These are phyloP conservation scores for Lerista edwardsae DNA, from an alignment of 2,797 vertebrate genomes.

Conservation along the genomic window DNA sequence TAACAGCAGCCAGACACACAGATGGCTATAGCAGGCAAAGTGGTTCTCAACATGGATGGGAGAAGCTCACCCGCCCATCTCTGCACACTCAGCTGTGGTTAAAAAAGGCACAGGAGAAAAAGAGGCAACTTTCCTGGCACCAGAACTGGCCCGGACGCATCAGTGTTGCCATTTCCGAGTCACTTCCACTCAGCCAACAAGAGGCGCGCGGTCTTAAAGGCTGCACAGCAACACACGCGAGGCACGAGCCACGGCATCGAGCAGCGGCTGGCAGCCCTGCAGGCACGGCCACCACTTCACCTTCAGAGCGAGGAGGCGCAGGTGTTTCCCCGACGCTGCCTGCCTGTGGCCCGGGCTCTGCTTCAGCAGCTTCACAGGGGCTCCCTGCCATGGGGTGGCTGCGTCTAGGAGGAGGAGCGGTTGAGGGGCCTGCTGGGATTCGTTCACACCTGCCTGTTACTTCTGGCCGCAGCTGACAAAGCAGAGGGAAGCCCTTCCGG, in stretches of 20 bases:
- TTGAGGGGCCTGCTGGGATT: neutral
- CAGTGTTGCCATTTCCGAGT: no score
- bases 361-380: neutral
- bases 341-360: neutral
- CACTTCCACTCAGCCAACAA: neutral
- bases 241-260: no score
- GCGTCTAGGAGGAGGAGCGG: neutral
- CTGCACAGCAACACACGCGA: no score
- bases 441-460: neutral
- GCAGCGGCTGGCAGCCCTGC: no score
- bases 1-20: no score
- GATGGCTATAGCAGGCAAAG: neutral
- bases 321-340: fast-evolving
- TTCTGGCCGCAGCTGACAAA: neutral
- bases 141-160: neutral
- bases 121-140: neutral
- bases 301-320: neutral
- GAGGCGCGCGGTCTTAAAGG: no score
- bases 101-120: neutral
- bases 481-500: neutral
- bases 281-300: no score
- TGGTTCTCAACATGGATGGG: neutral
- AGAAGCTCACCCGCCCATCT: neutral
- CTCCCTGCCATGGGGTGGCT: neutral
- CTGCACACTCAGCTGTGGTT: neutral